Percentiles rank a stretch among this genome's conserved stretches.
phyloP scores from a whole-genome alignment of 2,113 vertebrate genomes.

The Hassar affinis region DNA sequence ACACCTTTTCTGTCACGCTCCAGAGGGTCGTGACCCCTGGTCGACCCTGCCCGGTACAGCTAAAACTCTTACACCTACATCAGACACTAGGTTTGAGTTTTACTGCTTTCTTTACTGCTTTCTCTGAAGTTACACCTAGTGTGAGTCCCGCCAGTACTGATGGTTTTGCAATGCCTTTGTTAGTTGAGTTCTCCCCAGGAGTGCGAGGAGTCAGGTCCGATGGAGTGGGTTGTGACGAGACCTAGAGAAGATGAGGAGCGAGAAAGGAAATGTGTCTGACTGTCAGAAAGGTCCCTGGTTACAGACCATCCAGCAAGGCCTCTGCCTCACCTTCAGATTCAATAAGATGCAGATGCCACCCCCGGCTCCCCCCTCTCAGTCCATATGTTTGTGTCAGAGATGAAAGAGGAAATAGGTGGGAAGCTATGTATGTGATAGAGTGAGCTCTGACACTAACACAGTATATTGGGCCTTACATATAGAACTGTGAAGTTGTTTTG shows the following conservation, averaged over 20 bases:
- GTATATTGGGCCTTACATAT: constrained; percentile 77
- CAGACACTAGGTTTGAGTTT: background rate
- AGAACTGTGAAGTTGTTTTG: constrained; percentile 79
- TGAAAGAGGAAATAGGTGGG: constrained; percentile 77
- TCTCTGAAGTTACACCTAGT: background rate
- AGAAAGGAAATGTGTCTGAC: constrained; percentile 61
- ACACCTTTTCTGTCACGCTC: constrained; percentile 73
- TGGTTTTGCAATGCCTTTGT: background rate
- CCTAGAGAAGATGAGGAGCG: constrained; percentile 66
- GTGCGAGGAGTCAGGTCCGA: constrained; percentile 47
- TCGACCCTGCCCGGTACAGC: constrained; percentile 53
- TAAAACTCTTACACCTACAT: constrained; percentile 21
- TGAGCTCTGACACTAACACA: constrained; percentile 75
- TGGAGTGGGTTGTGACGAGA: constrained; percentile 65
- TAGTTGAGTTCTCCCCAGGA: background rate
- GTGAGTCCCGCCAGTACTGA: background rate
- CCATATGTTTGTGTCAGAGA: constrained; percentile 79
- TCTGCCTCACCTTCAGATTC: constrained; percentile 68
- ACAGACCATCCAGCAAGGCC: constrained; percentile 57
- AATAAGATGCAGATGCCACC: constrained; percentile 64
- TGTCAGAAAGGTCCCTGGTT: constrained; percentile 60
- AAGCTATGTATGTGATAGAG: constrained; percentile 60
- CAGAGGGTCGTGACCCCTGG: constrained; percentile 67
- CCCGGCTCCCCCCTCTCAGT: constrained; percentile 60
- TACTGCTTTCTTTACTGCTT: background rate